Conservation (phyloP, 1,140 invertebrate species). For the Adelges cooleyi region DNA sequence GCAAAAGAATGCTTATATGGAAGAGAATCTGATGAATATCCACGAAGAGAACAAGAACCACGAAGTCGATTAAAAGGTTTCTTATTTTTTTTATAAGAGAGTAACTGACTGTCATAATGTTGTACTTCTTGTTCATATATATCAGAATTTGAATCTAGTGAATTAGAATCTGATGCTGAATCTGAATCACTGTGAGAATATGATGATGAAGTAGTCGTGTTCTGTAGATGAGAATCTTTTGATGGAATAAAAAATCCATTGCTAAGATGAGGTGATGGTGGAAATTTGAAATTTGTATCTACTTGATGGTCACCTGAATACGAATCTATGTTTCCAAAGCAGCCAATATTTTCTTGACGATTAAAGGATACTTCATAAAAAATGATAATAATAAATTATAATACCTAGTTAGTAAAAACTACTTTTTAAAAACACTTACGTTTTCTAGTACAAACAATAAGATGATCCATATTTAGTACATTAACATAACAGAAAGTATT, state of each 20-base stretch:
- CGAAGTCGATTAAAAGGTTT: constrained; percentile 8
- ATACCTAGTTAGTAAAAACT: neutral
- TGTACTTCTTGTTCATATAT: constrained; percentile 9
- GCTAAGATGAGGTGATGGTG: constrained; percentile 14
- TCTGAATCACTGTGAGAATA: constrained; percentile 23
- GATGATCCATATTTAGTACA: neutral
- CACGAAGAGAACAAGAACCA: constrained; percentile 8
- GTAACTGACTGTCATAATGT: constrained; percentile 6
- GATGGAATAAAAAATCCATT: neutral
- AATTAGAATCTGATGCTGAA: constrained; percentile 22
- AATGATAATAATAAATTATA: neutral
- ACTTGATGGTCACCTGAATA: constrained; percentile 17
- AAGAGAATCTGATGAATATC: constrained; percentile 20
- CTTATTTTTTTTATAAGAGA: constrained; percentile 13
- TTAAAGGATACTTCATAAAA: constrained; percentile 1
- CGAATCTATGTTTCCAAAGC: constrained; percentile 2
- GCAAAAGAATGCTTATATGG: constrained; percentile 24
- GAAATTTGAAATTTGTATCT: constrained; percentile 26
- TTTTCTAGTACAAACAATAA: constrained; percentile 7
- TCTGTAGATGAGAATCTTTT: neutral
- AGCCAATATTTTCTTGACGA: constrained; percentile 21
- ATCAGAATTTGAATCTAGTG: constrained; percentile 21
- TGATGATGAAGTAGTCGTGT: constrained; percentile 19
- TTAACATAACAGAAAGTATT: neutral
- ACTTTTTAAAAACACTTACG: neutral